phyloP scores from a whole-genome alignment of 2,888 invertebrate species.

The Epiblema foenella region DNA sequence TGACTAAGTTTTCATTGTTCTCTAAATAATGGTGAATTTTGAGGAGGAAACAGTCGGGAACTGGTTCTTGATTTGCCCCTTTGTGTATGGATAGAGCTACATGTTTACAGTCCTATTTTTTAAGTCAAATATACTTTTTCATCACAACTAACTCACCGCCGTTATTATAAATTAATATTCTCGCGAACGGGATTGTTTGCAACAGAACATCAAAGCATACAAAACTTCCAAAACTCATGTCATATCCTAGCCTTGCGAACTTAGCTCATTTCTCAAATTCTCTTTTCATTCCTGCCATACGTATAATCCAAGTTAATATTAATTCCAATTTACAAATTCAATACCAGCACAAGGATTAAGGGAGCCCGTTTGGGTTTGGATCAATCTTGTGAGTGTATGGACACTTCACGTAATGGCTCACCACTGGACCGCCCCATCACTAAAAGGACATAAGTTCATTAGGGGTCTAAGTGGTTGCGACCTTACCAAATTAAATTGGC shows the following conservation, averaged over 20 bases:
- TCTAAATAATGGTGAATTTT: no score
- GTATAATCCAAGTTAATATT: slow-evolving; percentile 52
- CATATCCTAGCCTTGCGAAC: not conserved
- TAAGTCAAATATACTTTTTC: no score
- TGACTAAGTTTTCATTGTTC: no score
- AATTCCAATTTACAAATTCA: slow-evolving; percentile 55
- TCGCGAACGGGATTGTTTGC: not conserved
- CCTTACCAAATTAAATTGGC: not conserved
- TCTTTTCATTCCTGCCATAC: slow-evolving; percentile 42
- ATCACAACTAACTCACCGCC: not conserved
- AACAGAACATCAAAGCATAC: not conserved
- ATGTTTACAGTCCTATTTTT: no score
- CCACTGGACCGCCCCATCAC: not conserved
- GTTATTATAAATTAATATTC: not conserved
- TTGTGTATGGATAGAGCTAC: no score
- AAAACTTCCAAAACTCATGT: not conserved
- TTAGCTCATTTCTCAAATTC: slow-evolving; percentile 11
- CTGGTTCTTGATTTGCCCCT: no score
- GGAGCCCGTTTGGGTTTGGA: slow-evolving; percentile 32
- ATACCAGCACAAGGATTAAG: slow-evolving; percentile 48
- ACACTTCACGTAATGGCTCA: slow-evolving; percentile 26
- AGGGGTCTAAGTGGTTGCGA: not conserved
- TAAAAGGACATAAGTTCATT: not conserved
- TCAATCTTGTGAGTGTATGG: slow-evolving; percentile 41
- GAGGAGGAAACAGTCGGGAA: no score